phyloP scores from a whole-genome alignment of 2,888 invertebrate species.

The Pseudoips prasinana region DNA sequence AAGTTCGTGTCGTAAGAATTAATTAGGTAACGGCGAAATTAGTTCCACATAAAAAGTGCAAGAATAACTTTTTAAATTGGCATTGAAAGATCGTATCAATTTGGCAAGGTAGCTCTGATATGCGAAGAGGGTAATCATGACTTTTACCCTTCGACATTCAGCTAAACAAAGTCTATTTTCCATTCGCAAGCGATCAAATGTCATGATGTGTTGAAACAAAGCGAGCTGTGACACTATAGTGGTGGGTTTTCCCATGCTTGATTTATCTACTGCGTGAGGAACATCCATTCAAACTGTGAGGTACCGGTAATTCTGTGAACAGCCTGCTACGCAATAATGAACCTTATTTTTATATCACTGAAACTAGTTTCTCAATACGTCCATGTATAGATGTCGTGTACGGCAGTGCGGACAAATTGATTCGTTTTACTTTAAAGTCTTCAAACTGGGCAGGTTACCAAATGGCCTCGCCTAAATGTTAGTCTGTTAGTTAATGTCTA shows the following conservation, averaged over 20 bases:
- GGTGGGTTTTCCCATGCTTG: conserved; percentile 53
- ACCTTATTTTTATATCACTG: conserved; percentile 27
- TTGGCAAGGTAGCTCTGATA: conserved; percentile 5
- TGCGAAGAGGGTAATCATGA: conserved; percentile 22
- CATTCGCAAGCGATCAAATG: conserved; percentile 48
- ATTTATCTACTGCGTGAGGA: conserved; percentile 51
- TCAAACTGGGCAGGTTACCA: conserved; percentile 16
- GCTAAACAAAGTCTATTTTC: conserved; percentile 25
- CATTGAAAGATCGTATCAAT: neutral
- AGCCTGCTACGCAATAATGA: conserved; percentile 18
- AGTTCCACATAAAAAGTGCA: conserved; percentile 4
- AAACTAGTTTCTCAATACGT: conserved; percentile 16
- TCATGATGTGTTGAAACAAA: conserved; percentile 45
- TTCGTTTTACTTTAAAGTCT: conserved; percentile 25
- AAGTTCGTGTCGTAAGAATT: conserved; percentile 52
- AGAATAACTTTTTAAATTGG: neutral
- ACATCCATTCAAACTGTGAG: conserved; percentile 47
- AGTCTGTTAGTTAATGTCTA: too few relatives aligned
- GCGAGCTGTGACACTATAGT: conserved; percentile 32
- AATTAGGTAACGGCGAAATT: conserved; percentile 51
- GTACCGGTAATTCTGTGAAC: conserved; percentile 21
- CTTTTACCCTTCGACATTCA: conserved; percentile 25
- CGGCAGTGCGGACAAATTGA: conserved; percentile 26
- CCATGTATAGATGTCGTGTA: conserved; percentile 18
- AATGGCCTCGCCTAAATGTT: conserved; percentile 26